These are phyloP conservation scores for Centropristis striata DNA, from an alignment of 2,113 vertebrate genomes.

Conservation along the genomic window DNA sequence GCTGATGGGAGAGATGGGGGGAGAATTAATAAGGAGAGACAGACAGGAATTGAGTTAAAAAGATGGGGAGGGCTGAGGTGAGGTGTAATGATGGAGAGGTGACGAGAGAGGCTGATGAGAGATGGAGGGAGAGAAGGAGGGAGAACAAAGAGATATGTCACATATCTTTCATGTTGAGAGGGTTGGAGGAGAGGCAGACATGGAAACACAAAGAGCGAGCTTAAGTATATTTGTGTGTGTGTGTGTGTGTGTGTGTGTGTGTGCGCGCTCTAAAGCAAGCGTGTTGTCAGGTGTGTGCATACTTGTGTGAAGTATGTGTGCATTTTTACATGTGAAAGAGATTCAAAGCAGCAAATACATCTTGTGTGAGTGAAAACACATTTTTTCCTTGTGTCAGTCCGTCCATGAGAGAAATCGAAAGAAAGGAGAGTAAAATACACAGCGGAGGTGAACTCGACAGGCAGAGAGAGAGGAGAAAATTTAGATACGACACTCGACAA, in stretches of 20 bases:
- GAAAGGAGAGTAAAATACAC: conserved; percentile 45
- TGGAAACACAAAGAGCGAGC: conserved; percentile 54
- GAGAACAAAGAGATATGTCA: conserved; percentile 71
- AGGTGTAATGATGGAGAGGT: conserved; percentile 69
- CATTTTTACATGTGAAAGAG: conserved; percentile 41
- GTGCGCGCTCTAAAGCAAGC: neutral
- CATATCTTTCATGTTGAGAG: conserved; percentile 68
- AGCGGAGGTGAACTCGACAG: conserved; percentile 24
- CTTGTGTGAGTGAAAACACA: neutral
- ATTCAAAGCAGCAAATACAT: neutral
- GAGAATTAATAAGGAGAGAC: conserved; percentile 63
- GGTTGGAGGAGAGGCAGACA: conserved; percentile 53
- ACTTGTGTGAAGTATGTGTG: conserved; percentile 17
- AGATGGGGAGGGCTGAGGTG: conserved; percentile 39
- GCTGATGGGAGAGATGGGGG: conserved; percentile 47
- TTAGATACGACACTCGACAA: conserved; percentile 32
- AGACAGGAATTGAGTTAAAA: conserved; percentile 62
- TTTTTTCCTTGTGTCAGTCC: neutral
- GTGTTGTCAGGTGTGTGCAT: conserved; percentile 13
- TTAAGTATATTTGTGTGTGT: conserved; percentile 30
- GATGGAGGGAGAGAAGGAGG: conserved; percentile 44
- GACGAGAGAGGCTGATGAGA: conserved; percentile 65
- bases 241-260: conserved; percentile 18
- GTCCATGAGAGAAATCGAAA: conserved; percentile 22
- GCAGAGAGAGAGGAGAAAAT: conserved; percentile 34